A percentile compares a stretch with the other conserved stretches of the same genome.
These are phyloP conservation scores for Trichacis sp. DNA, from an alignment of 2,888 invertebrate genomes.

Conservation along the genomic window DNA sequence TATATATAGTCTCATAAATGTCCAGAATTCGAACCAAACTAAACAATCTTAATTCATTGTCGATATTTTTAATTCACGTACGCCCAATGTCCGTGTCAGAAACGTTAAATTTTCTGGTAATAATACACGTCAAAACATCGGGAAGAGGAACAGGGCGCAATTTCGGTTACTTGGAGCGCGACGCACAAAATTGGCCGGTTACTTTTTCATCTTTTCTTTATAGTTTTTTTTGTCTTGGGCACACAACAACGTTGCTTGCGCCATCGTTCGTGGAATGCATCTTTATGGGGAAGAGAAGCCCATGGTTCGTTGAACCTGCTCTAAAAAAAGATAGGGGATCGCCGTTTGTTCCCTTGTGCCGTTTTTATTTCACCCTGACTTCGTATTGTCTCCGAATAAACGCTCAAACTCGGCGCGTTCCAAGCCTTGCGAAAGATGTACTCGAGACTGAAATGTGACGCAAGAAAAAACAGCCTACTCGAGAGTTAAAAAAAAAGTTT, in stretches of 20 bases:
- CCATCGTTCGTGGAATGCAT: slow-evolving; percentile 43
- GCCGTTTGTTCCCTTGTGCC: slow-evolving; percentile 40
- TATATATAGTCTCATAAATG: too few relatives aligned
- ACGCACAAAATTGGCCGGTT: slow-evolving; percentile 35
- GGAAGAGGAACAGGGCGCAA: background rate
- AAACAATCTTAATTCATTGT: too few relatives aligned
- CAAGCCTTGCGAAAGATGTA: slow-evolving; percentile 30
- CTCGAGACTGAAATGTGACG: slow-evolving; percentile 13
- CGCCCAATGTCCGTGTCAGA: background rate
- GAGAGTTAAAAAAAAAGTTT: slow-evolving; percentile 17
- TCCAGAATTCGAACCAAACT: too few relatives aligned
- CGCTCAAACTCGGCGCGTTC: slow-evolving; percentile 37
- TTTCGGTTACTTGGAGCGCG: slow-evolving; percentile 22
- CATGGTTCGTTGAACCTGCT: slow-evolving; percentile 49
- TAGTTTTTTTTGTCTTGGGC: slow-evolving; percentile 12
- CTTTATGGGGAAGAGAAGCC: slow-evolving; percentile 41
- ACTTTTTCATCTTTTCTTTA: background rate
- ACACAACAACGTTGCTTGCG: slow-evolving; percentile 37
- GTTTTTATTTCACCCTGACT: slow-evolving; percentile 42
- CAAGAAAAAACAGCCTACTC: background rate
- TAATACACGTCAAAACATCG: background rate
- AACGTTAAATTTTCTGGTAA: background rate
- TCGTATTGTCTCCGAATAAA: slow-evolving; percentile 42
- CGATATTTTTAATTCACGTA: too few relatives aligned
- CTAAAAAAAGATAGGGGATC: slow-evolving; percentile 45